Evolutionary conservation across 2,797 vertebrate genomes (phyloP), one percentile per base, ranked within the genome.

Genomic region (Acipenser transmontanus): DNA sequence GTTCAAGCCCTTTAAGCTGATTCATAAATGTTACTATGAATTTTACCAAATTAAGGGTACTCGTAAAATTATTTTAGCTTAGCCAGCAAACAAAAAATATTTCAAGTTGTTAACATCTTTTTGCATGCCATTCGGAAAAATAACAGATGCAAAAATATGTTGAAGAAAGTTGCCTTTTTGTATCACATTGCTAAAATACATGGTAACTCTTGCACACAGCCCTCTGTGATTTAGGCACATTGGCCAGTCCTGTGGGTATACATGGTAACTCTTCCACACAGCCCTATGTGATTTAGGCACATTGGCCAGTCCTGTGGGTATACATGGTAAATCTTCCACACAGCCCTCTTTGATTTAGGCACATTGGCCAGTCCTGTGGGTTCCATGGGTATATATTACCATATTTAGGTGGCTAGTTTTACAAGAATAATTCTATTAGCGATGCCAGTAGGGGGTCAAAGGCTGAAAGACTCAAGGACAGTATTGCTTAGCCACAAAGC

Each of bases 351-450:
- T 69, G 67, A 59, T 64, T 64, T 69, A 64, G 60, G 62, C 52
- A 64, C 56, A 8, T 64, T 74, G 66, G 64, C 64, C 66, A 68
- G 72, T 63, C 73, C 17, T 61, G 59, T 66, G 74, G 54, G 74
- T 69, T 69, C 65, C 17, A 67, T 67, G 73, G 76, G 72, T 73
- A 73, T 77, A 66, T 4, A 73, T 77, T 71, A 70, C 68, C 68
- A 74, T 79, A 76, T 77, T 74, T 79, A 76, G 76, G 73, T 67
- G 75, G 74, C 75, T 64, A 61, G 72, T 73, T 69, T 75, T 71
- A 77, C 75, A 72, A 77, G 72, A 74, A 71, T 61, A 73, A 77
- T 69, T 62, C 73, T 69, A 68, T 65, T 68, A 72, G 64, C 68
- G 65, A 68, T 59, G 69, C 61, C 61, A 69, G 71, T 71, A 74